A percentile compares a stretch with the other conserved stretches of the same genome.
Conservation (phyloP, 2,888 invertebrate genomes). For the Eupithecia centaureata region DNA sequence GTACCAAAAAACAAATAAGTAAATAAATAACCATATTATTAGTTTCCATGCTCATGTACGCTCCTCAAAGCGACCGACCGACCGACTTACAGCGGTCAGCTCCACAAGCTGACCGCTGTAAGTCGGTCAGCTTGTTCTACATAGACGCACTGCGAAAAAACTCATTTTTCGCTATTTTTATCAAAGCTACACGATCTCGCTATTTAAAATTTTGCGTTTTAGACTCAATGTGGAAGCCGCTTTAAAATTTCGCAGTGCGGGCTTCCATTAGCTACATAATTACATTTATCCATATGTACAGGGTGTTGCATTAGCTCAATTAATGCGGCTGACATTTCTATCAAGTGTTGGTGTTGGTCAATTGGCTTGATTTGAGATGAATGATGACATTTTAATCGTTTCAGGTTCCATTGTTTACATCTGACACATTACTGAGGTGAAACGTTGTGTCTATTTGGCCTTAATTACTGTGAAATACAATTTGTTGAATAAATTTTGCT, state of each 20-base stretch:
- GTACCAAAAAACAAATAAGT: too few relatives aligned
- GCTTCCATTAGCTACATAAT: conserved; percentile 34
- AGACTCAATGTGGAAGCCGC: neutral
- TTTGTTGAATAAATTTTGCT: conserved; percentile 5
- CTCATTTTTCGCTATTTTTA: neutral
- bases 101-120: too few relatives aligned
- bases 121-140: conserved; percentile 53
- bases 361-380: conserved; percentile 50
- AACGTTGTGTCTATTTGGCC: neutral
- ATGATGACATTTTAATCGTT: conserved; percentile 23
- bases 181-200: neutral
- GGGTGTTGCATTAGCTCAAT: conserved; percentile 57
- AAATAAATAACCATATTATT: too few relatives aligned
- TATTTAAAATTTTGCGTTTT: neutral
- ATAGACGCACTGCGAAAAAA: conserved; percentile 20
- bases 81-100: too few relatives aligned
- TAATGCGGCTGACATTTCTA: conserved; percentile 61
- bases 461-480: neutral
- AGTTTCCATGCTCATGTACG: conserved; percentile 14
- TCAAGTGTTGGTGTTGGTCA: conserved; percentile 66
- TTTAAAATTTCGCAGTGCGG: conserved; percentile 1
- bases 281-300: conserved; percentile 58
- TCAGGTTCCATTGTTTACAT: conserved; percentile 10
- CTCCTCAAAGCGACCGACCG: too few relatives aligned
- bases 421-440: neutral